Conservation (phyloP, 1,140 invertebrate genomes). For the Steinernema feltiae region DNA sequence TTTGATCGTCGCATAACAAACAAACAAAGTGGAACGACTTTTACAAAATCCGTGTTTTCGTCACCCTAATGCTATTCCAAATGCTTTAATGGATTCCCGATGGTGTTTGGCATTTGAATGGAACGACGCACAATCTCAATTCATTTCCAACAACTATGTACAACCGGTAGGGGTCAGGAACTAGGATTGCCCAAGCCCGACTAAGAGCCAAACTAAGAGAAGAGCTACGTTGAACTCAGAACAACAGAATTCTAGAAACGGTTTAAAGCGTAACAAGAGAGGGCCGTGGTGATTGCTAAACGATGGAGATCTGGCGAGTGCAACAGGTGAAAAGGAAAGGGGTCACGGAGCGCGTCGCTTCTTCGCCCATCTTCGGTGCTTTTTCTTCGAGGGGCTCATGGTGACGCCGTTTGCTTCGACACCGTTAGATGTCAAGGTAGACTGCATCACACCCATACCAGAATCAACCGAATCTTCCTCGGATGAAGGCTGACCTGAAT, state of each 20-base stretch:
- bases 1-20: too few species aligned
- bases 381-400: background rate
- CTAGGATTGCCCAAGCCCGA: background rate
- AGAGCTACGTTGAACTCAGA: background rate
- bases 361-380: conserved; percentile 2
- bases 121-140: background rate
- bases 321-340: background rate
- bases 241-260: background rate
- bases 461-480: conserved; percentile 13
- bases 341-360: background rate
- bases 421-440: background rate
- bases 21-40: too few species aligned
- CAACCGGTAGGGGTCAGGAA: conserved; percentile 1
- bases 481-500: conserved; percentile 5
- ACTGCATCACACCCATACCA: background rate
- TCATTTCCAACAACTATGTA: conserved; percentile 2
- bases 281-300: background rate
- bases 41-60: background rate
- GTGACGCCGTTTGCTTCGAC: background rate
- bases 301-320: background rate
- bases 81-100: too few species aligned
- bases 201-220: background rate
- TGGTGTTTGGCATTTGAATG: too few species aligned
- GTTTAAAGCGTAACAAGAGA: background rate
- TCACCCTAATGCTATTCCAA: too few species aligned